A percentile compares a stretch with the other conserved stretches of the same genome.
Conservation (phyloP, 2,113 vertebrate species). For the Triplophysa tibetana region DNA sequence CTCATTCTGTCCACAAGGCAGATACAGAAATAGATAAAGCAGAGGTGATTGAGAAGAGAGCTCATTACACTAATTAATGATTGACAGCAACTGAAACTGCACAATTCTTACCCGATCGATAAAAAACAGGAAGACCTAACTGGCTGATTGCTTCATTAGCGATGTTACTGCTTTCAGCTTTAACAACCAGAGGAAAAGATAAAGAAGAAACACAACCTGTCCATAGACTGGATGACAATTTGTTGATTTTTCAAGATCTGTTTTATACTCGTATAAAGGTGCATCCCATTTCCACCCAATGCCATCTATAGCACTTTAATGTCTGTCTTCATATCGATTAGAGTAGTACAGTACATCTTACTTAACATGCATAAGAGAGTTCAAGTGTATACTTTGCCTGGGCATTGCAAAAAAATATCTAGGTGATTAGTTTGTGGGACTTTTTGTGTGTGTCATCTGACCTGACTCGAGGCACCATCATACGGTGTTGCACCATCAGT, state of each 20-base stretch:
- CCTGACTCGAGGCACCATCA: constrained; percentile 99
- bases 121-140: constrained; percentile 78
- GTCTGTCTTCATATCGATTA: not conserved
- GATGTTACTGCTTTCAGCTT: constrained; percentile 72
- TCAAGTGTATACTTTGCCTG: not conserved
- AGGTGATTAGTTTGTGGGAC: not conserved
- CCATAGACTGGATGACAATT: not conserved
- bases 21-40: not conserved
- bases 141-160: constrained; percentile 70
- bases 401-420: not conserved
- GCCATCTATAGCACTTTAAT: not conserved
- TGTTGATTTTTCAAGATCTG: not conserved
- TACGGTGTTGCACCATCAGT: constrained; percentile 95
- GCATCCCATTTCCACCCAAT: not conserved
- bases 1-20: constrained; percentile 72
- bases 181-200: constrained; percentile 21
- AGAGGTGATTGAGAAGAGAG: constrained; percentile 50
- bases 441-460: constrained; percentile 55
- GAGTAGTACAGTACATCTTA: not conserved
- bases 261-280: not conserved
- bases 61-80: constrained; percentile 79
- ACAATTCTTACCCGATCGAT: constrained; percentile 80
- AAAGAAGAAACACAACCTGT: constrained; percentile 47
- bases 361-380: not conserved
- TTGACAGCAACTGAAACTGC: constrained; percentile 75